Conservation (phyloP, 2,113 vertebrate genomes). For the Salvelinus fontinalis region DNA sequence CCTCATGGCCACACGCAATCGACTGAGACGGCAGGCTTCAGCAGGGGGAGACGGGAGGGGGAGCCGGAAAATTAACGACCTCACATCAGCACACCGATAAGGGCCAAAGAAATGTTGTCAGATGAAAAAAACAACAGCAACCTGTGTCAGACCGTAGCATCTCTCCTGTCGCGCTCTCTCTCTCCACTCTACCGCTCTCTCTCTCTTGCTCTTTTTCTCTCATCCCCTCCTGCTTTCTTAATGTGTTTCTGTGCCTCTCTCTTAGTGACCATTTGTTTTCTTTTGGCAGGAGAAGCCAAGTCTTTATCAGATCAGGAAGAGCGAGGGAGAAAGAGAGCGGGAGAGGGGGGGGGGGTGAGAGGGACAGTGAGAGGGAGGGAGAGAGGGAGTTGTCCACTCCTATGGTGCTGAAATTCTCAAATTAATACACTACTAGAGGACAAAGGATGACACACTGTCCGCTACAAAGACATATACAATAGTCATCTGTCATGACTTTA, state of each 20-base stretch:
- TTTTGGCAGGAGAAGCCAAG: constrained; percentile 7
- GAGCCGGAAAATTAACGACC: constrained; percentile 55
- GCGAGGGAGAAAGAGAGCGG: neutral
- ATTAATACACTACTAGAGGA: constrained; percentile 34
- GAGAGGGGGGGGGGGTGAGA: neutral
- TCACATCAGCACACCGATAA: constrained; percentile 41
- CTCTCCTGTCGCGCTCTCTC: constrained; percentile 13
- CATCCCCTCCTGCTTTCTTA: constrained; percentile 19
- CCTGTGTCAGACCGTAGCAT: constrained; percentile 23
- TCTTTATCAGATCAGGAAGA: neutral
- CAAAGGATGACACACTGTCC: neutral
- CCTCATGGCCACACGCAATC: constrained; percentile 48
- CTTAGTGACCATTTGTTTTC: constrained; percentile 40
- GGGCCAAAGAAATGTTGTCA: constrained; percentile 26
- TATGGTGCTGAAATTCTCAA: constrained; percentile 44
- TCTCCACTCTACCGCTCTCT: neutral
- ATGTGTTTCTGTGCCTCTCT: constrained; percentile 39
- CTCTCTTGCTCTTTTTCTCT: neutral
- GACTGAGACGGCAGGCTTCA: constrained; percentile 51
- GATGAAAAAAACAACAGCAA: constrained; percentile 20
- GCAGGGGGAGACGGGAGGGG: constrained; percentile 31
- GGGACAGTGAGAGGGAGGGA: neutral
- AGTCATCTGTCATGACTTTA: no score
- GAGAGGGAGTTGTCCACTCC: constrained; percentile 38
- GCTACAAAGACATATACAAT: neutral